phyloP scores from a whole-genome alignment of 2,888 invertebrate genomes.

The Orchestes rusci region DNA sequence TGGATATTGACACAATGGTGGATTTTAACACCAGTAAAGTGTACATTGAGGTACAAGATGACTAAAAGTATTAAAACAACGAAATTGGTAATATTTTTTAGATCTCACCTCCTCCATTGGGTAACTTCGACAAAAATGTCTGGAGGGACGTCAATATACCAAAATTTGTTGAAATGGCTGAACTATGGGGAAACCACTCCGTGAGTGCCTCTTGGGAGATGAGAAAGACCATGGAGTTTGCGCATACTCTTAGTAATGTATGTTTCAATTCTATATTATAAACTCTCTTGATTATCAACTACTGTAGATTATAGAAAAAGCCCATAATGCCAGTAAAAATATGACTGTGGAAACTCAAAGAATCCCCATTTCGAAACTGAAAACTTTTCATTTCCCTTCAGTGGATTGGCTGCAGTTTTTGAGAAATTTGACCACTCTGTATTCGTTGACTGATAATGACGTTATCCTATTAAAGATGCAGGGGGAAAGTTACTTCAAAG shows the following conservation, averaged over 20 bases:
- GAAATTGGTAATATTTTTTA: too few species aligned
- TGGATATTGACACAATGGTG: conserved; percentile 20
- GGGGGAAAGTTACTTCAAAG: conserved; percentile 27
- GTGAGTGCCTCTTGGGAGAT: conserved; percentile 25
- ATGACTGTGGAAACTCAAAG: conserved; percentile 7
- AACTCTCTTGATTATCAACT: neutral
- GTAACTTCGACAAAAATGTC: conserved; percentile 12
- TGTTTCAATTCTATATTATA: neutral
- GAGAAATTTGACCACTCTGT: conserved; percentile 28
- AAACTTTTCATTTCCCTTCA: conserved; percentile 21
- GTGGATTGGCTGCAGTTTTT: conserved; percentile 34
- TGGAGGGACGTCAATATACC: conserved; percentile 26
- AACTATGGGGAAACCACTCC: conserved; percentile 27
- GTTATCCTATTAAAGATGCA: conserved; percentile 26
- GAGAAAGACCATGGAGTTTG: conserved; percentile 29
- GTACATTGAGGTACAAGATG: conserved; percentile 9
- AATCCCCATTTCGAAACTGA: conserved; percentile 26
- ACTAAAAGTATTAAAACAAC: too few species aligned
- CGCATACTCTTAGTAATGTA: conserved; percentile 25
- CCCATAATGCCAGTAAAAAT: conserved; percentile 16
- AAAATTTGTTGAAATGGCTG: conserved; percentile 30
- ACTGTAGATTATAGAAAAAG: conserved; percentile 21
- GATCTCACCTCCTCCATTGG: conserved; percentile 25
- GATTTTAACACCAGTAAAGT: conserved; percentile 11
- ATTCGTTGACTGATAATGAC: conserved; percentile 27